Evolutionary conservation across 2,797 vertebrate species (phyloP).

Genomic region (Perodicticus potto): DNA sequence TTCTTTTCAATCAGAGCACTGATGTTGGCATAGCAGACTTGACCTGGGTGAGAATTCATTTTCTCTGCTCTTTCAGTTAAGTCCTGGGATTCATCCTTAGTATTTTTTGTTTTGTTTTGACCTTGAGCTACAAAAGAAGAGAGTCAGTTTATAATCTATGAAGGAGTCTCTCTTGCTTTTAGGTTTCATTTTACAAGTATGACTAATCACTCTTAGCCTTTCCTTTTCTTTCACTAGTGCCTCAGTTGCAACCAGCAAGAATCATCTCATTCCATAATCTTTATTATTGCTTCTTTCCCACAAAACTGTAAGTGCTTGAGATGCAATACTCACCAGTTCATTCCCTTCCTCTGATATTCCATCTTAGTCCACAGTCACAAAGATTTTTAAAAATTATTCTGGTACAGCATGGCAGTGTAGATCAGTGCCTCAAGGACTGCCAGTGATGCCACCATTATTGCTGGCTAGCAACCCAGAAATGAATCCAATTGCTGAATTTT

Average conservation of each 20-base stretch:
- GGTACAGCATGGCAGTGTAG: background rate
- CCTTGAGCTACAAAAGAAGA: background rate
- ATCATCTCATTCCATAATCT: background rate
- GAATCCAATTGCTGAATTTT: background rate
- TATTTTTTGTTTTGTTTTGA: background rate
- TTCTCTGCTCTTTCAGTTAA: background rate
- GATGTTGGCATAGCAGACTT: background rate
- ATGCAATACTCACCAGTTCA: background rate
- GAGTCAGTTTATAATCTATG: background rate
- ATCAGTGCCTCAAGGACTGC: background rate
- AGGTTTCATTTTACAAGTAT: background rate
- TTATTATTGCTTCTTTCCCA: slow-evolving; percentile 6
- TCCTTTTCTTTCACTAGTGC: background rate
- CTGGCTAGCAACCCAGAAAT: background rate
- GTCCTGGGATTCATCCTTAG: background rate
- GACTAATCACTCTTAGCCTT: background rate
- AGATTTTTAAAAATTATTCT: background rate
- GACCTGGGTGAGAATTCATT: background rate
- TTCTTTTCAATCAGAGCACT: background rate
- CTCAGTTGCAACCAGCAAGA: background rate
- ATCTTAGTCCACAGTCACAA: background rate
- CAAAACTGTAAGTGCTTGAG: background rate
- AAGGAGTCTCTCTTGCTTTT: slow-evolving; percentile 13
- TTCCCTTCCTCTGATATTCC: background rate
- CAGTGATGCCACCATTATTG: background rate